phyloP scores from a whole-genome alignment of 2,113 vertebrate genomes.

The Prionailurus bengalensis region DNA sequence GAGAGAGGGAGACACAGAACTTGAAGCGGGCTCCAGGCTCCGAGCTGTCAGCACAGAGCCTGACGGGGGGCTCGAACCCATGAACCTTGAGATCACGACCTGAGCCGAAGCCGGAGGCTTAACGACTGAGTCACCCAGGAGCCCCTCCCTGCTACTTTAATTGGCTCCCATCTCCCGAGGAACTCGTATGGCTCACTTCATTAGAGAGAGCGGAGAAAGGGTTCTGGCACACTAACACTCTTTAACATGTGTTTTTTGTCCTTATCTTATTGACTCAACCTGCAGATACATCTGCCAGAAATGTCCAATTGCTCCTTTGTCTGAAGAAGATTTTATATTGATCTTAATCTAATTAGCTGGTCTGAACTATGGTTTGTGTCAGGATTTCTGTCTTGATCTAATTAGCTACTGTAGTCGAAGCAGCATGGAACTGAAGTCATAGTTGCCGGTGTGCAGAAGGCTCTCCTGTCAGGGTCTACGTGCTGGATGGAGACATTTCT shows the following conservation, averaged over 20 bases:
- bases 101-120: too few species aligned
- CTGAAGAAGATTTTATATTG: conserved; percentile 84
- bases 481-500: not conserved
- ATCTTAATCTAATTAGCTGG: conserved; percentile 86
- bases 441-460: not conserved
- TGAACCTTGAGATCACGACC: too few species aligned
- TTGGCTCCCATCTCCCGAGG: not conserved
- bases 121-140: too few species aligned
- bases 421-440: conserved; percentile 40
- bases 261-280: conserved; percentile 80
- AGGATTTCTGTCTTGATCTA: conserved; percentile 86
- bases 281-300: conserved; percentile 27
- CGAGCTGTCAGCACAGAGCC: too few species aligned
- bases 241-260: conserved; percentile 81
- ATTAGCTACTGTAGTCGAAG: conserved; percentile 81
- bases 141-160: not conserved
- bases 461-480: not conserved
- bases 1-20: too few species aligned
- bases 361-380: conserved; percentile 83
- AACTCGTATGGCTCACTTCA: conserved; percentile 77
- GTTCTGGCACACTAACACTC: not conserved
- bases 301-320: conserved; percentile 75
- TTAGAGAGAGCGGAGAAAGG: conserved; percentile 73
- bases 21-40: too few species aligned
- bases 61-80: too few species aligned